Evolutionary conservation across 2,797 vertebrate species (phyloP), one percentile per base, ranked within the genome.

Genomic region (Podarcis lilfordi): DNA sequence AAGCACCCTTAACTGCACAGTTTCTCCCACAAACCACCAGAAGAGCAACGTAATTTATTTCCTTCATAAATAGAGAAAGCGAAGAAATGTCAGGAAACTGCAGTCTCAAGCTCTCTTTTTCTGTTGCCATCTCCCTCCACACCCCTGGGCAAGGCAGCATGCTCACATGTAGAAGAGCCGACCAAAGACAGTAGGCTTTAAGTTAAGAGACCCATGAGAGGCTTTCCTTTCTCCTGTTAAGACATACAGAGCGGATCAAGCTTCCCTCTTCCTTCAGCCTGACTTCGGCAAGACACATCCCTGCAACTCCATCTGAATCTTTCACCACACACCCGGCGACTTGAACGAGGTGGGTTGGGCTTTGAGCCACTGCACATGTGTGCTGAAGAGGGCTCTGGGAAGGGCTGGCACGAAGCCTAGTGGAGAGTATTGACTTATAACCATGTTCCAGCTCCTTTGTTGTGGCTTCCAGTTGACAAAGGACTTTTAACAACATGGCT

Each of bases 391-490:
- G 76, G 25, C 55, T 15, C 37, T 80, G 81, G 37, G 32, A 72
- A 64, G 74, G 19, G 27, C 40, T 66, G 50, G 68, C 68, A 79
- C 40, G n/a, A 37, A 9, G 81, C 50, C 55, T 45, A n/a, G 59
- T 3, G 29, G 25, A 35, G 17, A 79, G 13, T 7, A 79, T 9
- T 74, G 75, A 79, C n/a, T 77, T 37, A 32, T 29, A 50, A 72
- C 37, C n/a, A 23, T 45, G 10, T 68, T 75, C n/a, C 61, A 27
- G 1, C 11, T 66, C 40, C 75, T 80, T 87, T 87, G 68, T 87
- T 90, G 76, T 87, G 75, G 75, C 37, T 87, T 72, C 15, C 29
- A 64, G 82, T 50, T 86, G 68, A 13, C n/a, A 86, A 81, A 71
- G 37, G 37, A 78, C 45, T 59, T 69, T 88, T 78, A 84, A 88